Evolutionary conservation across 2,113 vertebrate species (phyloP).

Genomic region (Periophthalmodon schlosseri): DNA sequence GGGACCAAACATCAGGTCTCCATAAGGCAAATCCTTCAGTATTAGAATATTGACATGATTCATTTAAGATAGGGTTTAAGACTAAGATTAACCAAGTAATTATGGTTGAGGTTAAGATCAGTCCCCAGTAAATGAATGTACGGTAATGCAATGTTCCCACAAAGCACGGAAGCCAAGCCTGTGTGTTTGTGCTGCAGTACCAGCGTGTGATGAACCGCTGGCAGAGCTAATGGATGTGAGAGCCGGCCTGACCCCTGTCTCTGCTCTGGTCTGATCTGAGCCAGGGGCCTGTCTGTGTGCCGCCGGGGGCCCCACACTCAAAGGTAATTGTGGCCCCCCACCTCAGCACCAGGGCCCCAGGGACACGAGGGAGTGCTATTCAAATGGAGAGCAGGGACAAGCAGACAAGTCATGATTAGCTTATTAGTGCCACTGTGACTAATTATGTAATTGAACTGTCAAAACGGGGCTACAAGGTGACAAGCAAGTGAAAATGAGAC

Average conservation of each 20-base stretch:
- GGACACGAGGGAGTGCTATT: conserved; percentile 47
- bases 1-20: too few relatives aligned
- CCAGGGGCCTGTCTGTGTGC: conserved; percentile 39
- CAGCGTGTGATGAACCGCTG: conserved; percentile 58
- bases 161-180: too few relatives aligned
- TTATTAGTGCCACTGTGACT: conserved; percentile 77
- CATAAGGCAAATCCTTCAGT: too few relatives aligned
- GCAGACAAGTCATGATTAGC: conserved; percentile 74
- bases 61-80: too few relatives aligned
- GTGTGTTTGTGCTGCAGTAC: conserved; percentile 35
- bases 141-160: too few relatives aligned
- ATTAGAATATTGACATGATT: too few relatives aligned
- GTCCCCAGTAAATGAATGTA: too few relatives aligned
- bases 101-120: too few relatives aligned
- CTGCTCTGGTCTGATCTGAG: conserved; percentile 59
- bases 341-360: conserved; percentile 33
- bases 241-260: conserved; percentile 57
- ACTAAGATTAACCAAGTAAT: too few relatives aligned
- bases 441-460: conserved; percentile 81
- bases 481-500: background rate
- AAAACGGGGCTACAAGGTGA: conserved; percentile 55
- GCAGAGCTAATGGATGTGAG: conserved; percentile 70
- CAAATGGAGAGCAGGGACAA: conserved; percentile 66
- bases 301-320: conserved; percentile 51
- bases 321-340: conserved; percentile 54